Base-by-base conservation (phyloP, 2,113 vertebrate species). In the Stigmatopora argus region DNA sequence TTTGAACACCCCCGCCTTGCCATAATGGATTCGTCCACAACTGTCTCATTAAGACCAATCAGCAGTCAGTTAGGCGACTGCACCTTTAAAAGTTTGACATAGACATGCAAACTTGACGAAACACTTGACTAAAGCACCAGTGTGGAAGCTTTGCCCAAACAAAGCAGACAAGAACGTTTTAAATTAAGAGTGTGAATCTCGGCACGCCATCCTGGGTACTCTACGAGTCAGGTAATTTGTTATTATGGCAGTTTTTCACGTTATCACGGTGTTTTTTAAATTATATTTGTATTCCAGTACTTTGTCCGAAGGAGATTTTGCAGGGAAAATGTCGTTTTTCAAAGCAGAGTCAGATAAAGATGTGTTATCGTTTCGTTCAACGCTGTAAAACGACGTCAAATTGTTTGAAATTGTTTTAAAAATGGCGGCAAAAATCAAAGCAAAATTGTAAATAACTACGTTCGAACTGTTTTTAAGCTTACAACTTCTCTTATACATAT, bases 31-130 rank as follows among this genome's bases (percentile, higher is more conserved):
- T 56, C 53, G 12, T 31, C 53, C 53, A 56, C 19, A 2, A 0
- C 5, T 21, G 26, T 23, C 21, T 53, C 38, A 41, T 41, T 41
- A 62, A 65, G 38, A 55, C 60, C 66, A 74, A 74, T 75, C 71
- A 74, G 77, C 69, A 23, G 70, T 74, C 79, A 71, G 17, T 60
- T 59, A 73, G 55, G 26, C 47, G 81, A 75, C 74, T 63, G 82
- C 78, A 84, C 84, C 82, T 73, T 61, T 59, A 0, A 26, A 79
- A 69, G 75, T 80, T 70, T 64, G 63, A 78, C 70, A 75, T 69
- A 19, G 74, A 86, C 78, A 70, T 87, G 88, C 75, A 77, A 2
- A 47, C 58, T 4, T 19, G 66, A 23, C 17, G 60, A 14, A 58
- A 7, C 59, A 5, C 56, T 41, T 21, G 7, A 38, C 9, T 48